These are phyloP conservation scores for Nebria ingens DNA, from an alignment of 1,140 invertebrate species.

Conservation along the genomic window DNA sequence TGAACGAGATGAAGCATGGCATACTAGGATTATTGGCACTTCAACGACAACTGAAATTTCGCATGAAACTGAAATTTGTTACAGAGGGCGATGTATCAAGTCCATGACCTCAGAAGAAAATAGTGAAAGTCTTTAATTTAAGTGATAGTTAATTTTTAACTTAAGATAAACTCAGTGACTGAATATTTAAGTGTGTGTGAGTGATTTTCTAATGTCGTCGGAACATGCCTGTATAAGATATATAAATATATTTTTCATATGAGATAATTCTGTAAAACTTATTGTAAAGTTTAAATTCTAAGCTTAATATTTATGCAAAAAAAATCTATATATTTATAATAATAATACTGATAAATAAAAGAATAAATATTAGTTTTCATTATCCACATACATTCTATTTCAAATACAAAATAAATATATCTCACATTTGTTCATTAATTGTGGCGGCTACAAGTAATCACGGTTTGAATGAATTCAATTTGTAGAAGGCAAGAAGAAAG, in stretches of 20 bases:
- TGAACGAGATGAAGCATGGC: constrained; percentile 36
- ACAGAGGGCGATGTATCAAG: constrained; percentile 70
- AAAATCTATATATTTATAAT: constrained; percentile 2
- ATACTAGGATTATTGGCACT: constrained; percentile 45
- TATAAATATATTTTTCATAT: background rate
- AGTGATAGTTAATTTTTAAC: background rate
- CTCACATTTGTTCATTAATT: background rate
- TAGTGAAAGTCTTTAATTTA: constrained; percentile 1
- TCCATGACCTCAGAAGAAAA: constrained; percentile 33
- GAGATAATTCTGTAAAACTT: background rate
- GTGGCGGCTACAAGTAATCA: background rate
- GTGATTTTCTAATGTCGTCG: background rate
- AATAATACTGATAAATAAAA: background rate
- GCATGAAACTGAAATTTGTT: constrained; percentile 78
- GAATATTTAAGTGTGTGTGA: background rate
- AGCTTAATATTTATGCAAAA: constrained; percentile 8
- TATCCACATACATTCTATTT: no score
- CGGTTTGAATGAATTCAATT: background rate
- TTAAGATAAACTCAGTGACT: constrained; percentile 1
- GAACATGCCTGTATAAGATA: background rate
- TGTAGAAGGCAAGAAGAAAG: no score
- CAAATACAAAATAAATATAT: background rate
- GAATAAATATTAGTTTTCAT: no score
- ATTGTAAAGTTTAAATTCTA: constrained; percentile 7
- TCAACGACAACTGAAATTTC: constrained; percentile 70